Percentiles rank a stretch among this genome's conserved stretches.
Evolutionary conservation across 2,888 invertebrate genomes (phyloP).

Genomic region (Protophormia terraenovae): DNA sequence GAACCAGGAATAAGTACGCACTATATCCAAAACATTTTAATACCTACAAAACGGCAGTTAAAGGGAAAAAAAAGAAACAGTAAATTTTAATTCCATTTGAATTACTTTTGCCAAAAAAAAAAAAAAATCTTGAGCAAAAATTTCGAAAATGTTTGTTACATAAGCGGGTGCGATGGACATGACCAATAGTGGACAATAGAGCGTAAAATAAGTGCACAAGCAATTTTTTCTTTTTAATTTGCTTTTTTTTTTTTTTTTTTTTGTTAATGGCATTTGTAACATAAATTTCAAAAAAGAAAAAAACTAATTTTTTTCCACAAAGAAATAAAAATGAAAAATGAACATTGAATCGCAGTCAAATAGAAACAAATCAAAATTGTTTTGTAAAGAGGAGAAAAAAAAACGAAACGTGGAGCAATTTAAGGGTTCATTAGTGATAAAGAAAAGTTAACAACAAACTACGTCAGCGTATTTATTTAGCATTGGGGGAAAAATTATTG

Average conservation of each 20-base stretch:
- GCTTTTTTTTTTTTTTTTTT: background rate
- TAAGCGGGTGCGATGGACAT: conserved; percentile 73
- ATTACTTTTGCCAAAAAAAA: conserved; percentile 71
- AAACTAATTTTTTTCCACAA: conserved; percentile 52
- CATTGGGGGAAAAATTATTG: background rate
- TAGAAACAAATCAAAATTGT: conserved; percentile 48
- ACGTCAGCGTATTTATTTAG: conserved; percentile 26
- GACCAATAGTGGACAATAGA: conserved; percentile 77
- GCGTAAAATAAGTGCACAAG: conserved; percentile 78
- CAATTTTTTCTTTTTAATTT: conserved; percentile 62
- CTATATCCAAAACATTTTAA: background rate
- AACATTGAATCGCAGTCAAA: conserved; percentile 70
- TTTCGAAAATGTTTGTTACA: conserved; percentile 29
- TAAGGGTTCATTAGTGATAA: conserved; percentile 61
- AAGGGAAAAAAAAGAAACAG: conserved; percentile 44
- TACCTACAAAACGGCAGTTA: too few species aligned
- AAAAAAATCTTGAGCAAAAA: conserved; percentile 26
- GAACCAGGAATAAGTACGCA: conserved; percentile 22
- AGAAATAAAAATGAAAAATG: conserved; percentile 78
- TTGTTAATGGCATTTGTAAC: conserved; percentile 17
- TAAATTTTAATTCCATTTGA: conserved; percentile 78
- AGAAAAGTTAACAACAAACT: conserved; percentile 30
- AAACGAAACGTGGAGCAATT: conserved; percentile 38
- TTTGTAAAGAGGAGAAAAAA: background rate
- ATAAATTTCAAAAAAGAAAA: conserved; percentile 51